Evolutionary conservation across 2,797 vertebrate species (phyloP), one percentile per base, ranked within the genome.

Genomic region (Lepilemur ruficaudatus): DNA sequence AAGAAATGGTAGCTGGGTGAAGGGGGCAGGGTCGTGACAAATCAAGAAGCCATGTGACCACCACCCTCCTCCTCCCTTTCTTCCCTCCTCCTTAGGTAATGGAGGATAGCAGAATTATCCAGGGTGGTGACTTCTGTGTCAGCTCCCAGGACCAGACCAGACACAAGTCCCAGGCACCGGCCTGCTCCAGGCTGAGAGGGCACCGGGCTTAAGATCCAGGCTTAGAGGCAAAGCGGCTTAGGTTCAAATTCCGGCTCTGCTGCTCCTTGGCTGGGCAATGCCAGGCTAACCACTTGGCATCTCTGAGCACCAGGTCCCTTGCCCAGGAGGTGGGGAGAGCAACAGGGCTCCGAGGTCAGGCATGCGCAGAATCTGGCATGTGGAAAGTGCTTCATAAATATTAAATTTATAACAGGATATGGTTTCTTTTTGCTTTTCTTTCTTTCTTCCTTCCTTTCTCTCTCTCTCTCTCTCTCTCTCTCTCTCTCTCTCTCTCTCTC

Each of bases 311-410:
- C n/a, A 25, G 63, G 10, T 14, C 15, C 70, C 32, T 61, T 17
- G 1, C 35, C 75, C 79, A 35, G 79, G 35, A 43, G 7, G 18
- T 38, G 18, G 38, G 22, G n/a, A 52, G 30, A 41, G 20, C 13
- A 4, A 11, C 1, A 3, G 35, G 32, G 11, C 38, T 50, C 80
- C 4, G 17, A 63, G n/a, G 43, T 14, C 25, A 7, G 84, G 38
- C 7, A 0, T 35, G 61, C 1, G 3, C 10, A 6, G 73, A 82
- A 20, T 46, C 57, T 1, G 4, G 22, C 55, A 5, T 0, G 0
- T 7, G 7, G 25, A 38, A 84, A n/a, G n/a, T 23, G 35, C 70
- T 7, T 80, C 12, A 2, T 50, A 32, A 67, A 30, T n/a, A 57
- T 7, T 18, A 17, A 15, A 14, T 30, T 41, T 28, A 2, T 4